phyloP scores from a whole-genome alignment of 2,888 invertebrate genomes.

The Ormyrus pomaceus region DNA sequence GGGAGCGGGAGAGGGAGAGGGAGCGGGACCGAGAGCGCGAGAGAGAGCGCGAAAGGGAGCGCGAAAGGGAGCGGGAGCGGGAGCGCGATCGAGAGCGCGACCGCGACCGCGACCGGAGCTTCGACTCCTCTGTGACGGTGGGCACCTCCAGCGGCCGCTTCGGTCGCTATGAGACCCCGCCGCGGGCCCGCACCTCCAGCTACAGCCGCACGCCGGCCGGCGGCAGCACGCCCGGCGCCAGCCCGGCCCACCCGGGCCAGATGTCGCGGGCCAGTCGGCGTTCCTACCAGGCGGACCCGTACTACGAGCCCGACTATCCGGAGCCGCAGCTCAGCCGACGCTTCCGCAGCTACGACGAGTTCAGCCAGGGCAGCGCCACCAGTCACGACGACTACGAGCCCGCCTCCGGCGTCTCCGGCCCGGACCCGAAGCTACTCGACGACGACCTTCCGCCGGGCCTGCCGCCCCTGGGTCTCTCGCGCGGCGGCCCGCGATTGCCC shows the following conservation, averaged over 20 bases:
- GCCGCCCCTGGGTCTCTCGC: slow-evolving; percentile 2
- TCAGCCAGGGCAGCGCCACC: slow-evolving; percentile 76
- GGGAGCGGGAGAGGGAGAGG: slow-evolving; percentile 27
- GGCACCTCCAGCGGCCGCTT: slow-evolving; percentile 75
- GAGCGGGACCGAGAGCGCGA: slow-evolving; percentile 14
- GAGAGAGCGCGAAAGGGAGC: slow-evolving; percentile 37
- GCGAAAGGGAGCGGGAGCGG: slow-evolving; percentile 49
- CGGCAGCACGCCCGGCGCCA: slow-evolving; percentile 74
- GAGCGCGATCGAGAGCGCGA: slow-evolving; percentile 60
- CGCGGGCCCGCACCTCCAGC: slow-evolving; percentile 78
- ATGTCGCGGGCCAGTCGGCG: slow-evolving; percentile 69
- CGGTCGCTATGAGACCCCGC: slow-evolving; percentile 80
- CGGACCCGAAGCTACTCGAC: slow-evolving; percentile 74
- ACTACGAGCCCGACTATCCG: slow-evolving; percentile 72
- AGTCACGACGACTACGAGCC: slow-evolving; percentile 80
- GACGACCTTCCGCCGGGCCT: slow-evolving; percentile 38
- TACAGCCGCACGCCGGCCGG: slow-evolving; percentile 77
- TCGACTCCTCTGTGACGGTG: slow-evolving; percentile 73
- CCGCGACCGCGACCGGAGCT: slow-evolving; percentile 66
- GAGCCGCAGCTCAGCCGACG: slow-evolving; percentile 73
- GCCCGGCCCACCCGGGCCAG: slow-evolving; percentile 75
- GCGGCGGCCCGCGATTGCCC: slow-evolving; percentile 22
- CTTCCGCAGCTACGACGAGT: slow-evolving; percentile 84
- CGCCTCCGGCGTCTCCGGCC: not conserved
- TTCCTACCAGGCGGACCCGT: slow-evolving; percentile 71